Evolutionary conservation across 2,797 vertebrate species (phyloP), one percentile per base, ranked within the genome.

Genomic region (Philypnodon macrostomus): DNA sequence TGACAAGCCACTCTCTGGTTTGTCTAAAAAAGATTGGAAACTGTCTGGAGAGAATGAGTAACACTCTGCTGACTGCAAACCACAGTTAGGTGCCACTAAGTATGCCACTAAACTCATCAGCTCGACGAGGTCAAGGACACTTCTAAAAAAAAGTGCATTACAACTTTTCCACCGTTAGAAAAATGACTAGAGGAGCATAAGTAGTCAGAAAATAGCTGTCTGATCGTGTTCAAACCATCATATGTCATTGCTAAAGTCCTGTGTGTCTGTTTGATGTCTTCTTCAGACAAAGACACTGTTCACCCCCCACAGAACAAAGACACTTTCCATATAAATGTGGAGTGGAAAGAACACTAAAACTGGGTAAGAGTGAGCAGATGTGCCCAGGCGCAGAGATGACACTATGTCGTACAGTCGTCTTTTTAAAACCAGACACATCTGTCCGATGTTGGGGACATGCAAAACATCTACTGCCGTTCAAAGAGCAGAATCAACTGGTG

Each of bases 271-370:
- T 74, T 76, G 61, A 81, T 80, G 75, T 77, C 68, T 70, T 58
- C 72, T 47, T 73, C 35, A 61, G 63, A 80, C 75, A 84, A 85
- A 82, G 48, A 56, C 64, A 79, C 70, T 60, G 39, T 70, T 18
- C 76, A 66, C 81, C 83, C 73, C 81, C 73, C 73, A 79, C 67
- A 73, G 70, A 80, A 85, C 80, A 85, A 85, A 80, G 73, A 35
- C 71, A 16, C 76, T 85, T 85, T 83, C 76, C 84, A 87, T 69
- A 86, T 84, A 87, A 85, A 85, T 77, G 70, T 34, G 37, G 16
- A 75, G 63, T 81, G 83, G 83, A 86, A 86, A 87, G 70, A 84
- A 79, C 79, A 77, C 59, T 80, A 73, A 87, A 85, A 74, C 48
- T 68, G 41, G 57, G 75, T 79, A 83, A 78, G 79, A 77, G 67